Conservation (phyloP, 2,113 vertebrate genomes). For the Ctenodactylus gundi region DNA sequence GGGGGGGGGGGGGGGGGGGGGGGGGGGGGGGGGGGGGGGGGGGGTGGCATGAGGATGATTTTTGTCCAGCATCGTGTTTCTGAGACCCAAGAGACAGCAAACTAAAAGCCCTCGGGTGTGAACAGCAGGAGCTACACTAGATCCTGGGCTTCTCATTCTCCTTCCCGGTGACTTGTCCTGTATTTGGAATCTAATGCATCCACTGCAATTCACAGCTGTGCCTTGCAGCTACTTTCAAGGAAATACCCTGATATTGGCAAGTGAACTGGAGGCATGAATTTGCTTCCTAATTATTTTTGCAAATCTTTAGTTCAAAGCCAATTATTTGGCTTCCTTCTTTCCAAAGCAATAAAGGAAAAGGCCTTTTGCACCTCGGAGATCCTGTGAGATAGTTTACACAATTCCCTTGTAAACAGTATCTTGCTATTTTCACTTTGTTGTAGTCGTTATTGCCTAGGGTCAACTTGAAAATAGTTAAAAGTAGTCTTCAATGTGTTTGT, state of each 20-base stretch:
- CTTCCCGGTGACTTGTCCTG: not conserved
- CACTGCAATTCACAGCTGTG: not conserved
- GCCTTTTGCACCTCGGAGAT: not conserved
- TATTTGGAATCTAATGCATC: not conserved
- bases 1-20: not conserved
- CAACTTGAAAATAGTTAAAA: conserved; percentile 9
- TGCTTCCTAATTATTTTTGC: not conserved
- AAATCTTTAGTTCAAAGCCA: not conserved
- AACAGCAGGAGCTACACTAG: not conserved
- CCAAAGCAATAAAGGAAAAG: conserved; percentile 11
- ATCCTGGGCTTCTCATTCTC: not conserved
- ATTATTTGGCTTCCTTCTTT: not conserved
- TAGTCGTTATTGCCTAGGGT: not conserved
- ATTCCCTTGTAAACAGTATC: not conserved
- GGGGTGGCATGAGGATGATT: not conserved
- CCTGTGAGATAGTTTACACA: not conserved
- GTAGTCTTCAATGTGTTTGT: not conserved
- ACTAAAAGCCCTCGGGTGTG: not conserved
- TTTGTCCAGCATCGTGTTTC: not conserved
- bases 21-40: not conserved
- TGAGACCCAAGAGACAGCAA: not conserved
- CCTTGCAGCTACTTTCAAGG: not conserved
- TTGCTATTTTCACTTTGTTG: conserved; percentile 38
- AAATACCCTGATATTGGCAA: not conserved
- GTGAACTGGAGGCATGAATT: not conserved